A percentile compares a stretch with the other conserved stretches of the same genome.
These are phyloP conservation scores for Pachymerium ferrugineum DNA, from an alignment of 2,888 invertebrate genomes.

Conservation along the genomic window DNA sequence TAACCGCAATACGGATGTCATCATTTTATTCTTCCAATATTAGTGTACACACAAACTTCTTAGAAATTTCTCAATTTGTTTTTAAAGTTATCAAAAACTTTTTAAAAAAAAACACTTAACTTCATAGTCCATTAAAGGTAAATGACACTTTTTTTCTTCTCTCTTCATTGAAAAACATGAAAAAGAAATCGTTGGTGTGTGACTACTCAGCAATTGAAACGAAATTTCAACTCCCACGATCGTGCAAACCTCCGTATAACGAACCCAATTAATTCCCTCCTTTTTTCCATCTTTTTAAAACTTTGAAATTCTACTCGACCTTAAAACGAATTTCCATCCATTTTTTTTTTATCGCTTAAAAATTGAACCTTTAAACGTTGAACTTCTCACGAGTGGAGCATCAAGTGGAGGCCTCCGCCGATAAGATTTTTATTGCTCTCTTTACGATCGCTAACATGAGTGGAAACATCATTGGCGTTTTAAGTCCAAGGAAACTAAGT, in stretches of 20 bases:
- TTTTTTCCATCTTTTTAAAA: too few species aligned
- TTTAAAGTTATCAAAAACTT: too few species aligned
- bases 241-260: too few species aligned
- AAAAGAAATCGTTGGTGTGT: neutral
- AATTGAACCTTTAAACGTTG: neutral
- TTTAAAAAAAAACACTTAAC: neutral
- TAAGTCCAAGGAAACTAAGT: constrained; percentile 11
- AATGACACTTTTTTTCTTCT: constrained; percentile 11
- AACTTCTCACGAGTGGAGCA: neutral
- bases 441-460: constrained; percentile 18
- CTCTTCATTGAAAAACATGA: neutral
- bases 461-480: constrained; percentile 15
- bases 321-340: neutral
- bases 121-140: constrained; percentile 11
- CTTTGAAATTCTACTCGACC: too few species aligned
- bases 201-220: neutral
- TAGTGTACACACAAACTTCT: too few species aligned
- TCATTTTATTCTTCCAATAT: too few species aligned
- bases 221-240: neutral
- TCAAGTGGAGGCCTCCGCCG: constrained; percentile 5
- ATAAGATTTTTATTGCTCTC: constrained; percentile 19
- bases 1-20: neutral
- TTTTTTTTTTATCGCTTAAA: neutral
- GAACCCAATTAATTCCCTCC: too few species aligned
- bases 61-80: too few species aligned